A percentile compares a stretch with the other conserved stretches of the same genome.
Conservation (phyloP, 2,797 vertebrate species). For the Lagocephalus sceleratus region DNA sequence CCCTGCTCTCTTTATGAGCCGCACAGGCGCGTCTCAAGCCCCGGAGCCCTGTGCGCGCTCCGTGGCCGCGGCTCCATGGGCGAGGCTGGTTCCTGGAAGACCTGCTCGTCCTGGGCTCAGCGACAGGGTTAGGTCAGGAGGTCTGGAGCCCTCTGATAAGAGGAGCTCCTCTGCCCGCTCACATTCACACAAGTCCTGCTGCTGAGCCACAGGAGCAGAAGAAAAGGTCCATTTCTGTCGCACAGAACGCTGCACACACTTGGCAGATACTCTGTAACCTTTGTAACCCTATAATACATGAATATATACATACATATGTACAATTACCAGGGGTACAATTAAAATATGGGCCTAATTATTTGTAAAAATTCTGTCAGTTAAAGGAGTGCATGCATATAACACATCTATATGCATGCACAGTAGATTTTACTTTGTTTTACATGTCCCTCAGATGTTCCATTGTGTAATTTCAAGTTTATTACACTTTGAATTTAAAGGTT, state of each 20-base stretch:
- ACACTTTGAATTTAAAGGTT: too few species aligned
- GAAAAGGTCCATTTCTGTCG: slow-evolving; percentile 73
- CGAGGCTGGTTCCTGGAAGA: slow-evolving; percentile 84
- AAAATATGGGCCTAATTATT: too few species aligned
- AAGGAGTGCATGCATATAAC: too few species aligned
- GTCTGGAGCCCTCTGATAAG: slow-evolving; percentile 93
- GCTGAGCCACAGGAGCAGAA: slow-evolving; percentile 80
- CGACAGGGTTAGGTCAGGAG: slow-evolving; percentile 80
- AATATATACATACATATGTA: too few species aligned
- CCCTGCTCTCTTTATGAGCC: neutral
- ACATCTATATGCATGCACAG: too few species aligned
- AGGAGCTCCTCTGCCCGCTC: slow-evolving; percentile 81
- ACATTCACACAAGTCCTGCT: slow-evolving; percentile 72
- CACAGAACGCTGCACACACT: too few species aligned
- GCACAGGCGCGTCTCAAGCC: neutral
- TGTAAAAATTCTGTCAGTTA: too few species aligned
- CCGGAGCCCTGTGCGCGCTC: slow-evolving; percentile 34
- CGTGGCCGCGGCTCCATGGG: slow-evolving; percentile 72
- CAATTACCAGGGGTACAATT: too few species aligned
- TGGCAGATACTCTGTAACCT: too few species aligned
- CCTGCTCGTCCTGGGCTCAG: slow-evolving; percentile 80
- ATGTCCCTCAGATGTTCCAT: neutral
- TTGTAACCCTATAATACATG: too few species aligned
- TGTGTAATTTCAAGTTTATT: neutral
- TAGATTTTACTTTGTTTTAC: neutral